Conservation (phyloP, 2,797 vertebrate genomes). For the Dicrostonyx torquatus region DNA sequence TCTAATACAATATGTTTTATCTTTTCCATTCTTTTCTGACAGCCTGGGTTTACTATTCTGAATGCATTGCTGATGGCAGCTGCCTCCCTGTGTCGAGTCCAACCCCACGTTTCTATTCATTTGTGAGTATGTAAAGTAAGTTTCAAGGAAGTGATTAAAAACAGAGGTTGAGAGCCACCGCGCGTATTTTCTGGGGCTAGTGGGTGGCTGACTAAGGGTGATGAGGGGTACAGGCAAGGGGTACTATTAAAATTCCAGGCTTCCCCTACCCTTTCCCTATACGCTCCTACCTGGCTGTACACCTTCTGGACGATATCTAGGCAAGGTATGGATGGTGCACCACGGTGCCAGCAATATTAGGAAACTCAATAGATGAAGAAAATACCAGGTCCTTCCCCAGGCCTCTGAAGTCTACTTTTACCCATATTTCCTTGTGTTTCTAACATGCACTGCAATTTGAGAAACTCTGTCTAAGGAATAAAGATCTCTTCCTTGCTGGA, state of each 20-base stretch:
- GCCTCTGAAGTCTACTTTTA: not conserved
- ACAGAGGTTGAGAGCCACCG: slow-evolving; percentile 17
- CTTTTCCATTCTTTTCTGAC: slow-evolving; percentile 35
- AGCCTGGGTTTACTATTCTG: not conserved
- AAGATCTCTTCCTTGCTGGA: not conserved
- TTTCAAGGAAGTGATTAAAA: slow-evolving; percentile 65
- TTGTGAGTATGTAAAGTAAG: slow-evolving; percentile 45
- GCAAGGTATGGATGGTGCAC: not conserved
- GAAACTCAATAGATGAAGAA: not conserved
- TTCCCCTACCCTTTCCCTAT: not conserved
- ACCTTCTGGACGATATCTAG: not conserved
- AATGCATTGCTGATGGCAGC: slow-evolving; percentile 35
- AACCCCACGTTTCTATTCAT: slow-evolving; percentile 1
- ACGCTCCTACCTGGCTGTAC: not conserved
- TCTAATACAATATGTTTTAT: not conserved
- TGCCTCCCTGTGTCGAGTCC: not conserved
- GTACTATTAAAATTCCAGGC: not conserved
- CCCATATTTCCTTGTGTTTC: too few relatives aligned
- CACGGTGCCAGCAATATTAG: not conserved
- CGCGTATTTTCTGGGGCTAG: not conserved
- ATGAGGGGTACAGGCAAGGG: not conserved
- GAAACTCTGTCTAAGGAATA: not conserved
- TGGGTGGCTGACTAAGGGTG: not conserved
- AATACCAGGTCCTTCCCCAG: not conserved
- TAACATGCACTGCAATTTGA: not conserved